A percentile compares a stretch with the other conserved stretches of the same genome.
Evolutionary conservation across 1,140 invertebrate species (phyloP).

Genomic region (fruit fly (Drosophila melanogaster)): DNA sequence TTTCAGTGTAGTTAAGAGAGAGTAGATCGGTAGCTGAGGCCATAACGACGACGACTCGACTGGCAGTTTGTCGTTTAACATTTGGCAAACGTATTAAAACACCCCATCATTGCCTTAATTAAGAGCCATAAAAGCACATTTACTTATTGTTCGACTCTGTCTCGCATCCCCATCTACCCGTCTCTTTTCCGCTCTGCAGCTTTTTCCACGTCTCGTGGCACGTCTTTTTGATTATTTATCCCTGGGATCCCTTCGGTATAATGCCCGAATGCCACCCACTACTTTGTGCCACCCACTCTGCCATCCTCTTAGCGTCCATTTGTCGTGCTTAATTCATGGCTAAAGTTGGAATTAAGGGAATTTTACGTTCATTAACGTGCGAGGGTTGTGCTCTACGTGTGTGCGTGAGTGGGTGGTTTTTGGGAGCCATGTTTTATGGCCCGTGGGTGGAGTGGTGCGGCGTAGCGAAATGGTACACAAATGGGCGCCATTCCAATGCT

Average conservation of each 20-base stretch:
- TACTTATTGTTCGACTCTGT: constrained; percentile 74
- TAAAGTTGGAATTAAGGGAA: constrained; percentile 85
- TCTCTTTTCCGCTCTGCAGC: background rate
- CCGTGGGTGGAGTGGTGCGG: constrained; percentile 3
- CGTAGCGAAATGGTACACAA: constrained; percentile 6
- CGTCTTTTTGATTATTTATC: constrained; percentile 60
- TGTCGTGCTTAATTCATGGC: constrained; percentile 84
- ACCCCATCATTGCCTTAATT: constrained; percentile 85
- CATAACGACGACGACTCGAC: constrained; percentile 35
- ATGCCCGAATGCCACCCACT: constrained; percentile 21
- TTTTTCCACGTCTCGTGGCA: constrained; percentile 44
- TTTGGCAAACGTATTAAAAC: constrained; percentile 85
- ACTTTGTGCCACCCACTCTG: constrained; percentile 18
- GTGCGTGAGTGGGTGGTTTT: constrained; percentile 7
- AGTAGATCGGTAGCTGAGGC: constrained; percentile 25
- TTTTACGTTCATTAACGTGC: constrained; percentile 84
- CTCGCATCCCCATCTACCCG: constrained; percentile 9
- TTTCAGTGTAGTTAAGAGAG: background rate
- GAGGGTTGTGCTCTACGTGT: constrained; percentile 63
- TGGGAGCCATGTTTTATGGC: constrained; percentile 35
- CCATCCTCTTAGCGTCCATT: constrained; percentile 55
- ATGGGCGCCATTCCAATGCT: constrained; percentile 44
- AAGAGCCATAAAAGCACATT: constrained; percentile 85
- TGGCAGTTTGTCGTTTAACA: constrained; percentile 81
- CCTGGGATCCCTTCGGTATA: constrained; percentile 5